Evolutionary conservation across 2,888 invertebrate species (phyloP), one percentile per base, ranked within the genome.

Genomic region (Lumbricus terrestris): DNA sequence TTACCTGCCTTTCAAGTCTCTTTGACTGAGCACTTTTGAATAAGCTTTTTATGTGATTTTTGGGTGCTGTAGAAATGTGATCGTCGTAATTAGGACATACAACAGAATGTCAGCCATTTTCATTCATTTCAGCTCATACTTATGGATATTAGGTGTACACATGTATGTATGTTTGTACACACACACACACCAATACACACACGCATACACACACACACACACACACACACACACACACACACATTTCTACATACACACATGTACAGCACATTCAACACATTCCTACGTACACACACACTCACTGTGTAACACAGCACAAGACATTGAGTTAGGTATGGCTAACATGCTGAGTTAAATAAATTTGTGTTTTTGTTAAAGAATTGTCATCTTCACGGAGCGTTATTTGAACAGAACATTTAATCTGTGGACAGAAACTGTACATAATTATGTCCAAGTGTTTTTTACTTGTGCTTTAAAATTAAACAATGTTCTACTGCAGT

Each of bases 361-460:
- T n/a, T n/a, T 69, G 69, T 69, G 29, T 69, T 69, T n/a, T n/a
- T n/a, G n/a, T n/a, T 29, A 8, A n/a, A 11, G 69, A 69, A 69
- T 69, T 69, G 8, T 69, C n/a, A n/a, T 69, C n/a, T 69, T 29
- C 13, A 11, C 69, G 29, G 29, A 2, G 16, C n/a, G 8, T 0
- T 69, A 69, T 13, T 47, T 69, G 69, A 69, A 69, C 69, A 11
- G n/a, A 69, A n/a, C 69, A 69, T 69, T 69, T n/a, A 69, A 69
- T 69, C n/a, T n/a, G 69, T 69, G 69, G 69, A n/a, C n/a, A n/a
- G n/a, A 69, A 69, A 69, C 69, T 69, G 69, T n/a, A 69, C 69
- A 69, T 1, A 69, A n/a, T n/a, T n/a, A n/a, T 69, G 69, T 1
- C n/a, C 69, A 3, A 69, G 16, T 15, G 29, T n/a, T n/a, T 69